Conservation (phyloP, 2,797 vertebrate species). For the Poliocrania exsul region DNA sequence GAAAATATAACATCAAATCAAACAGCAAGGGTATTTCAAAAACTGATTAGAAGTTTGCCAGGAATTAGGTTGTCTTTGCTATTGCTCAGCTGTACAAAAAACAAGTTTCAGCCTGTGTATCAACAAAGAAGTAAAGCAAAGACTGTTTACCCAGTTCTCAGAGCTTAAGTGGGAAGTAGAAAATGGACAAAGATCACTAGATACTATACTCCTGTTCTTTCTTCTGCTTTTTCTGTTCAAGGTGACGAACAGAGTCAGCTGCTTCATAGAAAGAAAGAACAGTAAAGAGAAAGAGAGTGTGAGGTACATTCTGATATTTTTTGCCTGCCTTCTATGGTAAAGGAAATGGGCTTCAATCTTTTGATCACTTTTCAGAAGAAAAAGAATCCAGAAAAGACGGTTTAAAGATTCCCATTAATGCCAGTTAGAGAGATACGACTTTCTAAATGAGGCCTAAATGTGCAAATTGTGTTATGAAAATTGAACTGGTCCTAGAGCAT, state of each 20-base stretch:
- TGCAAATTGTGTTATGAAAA: not conserved
- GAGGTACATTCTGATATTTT: not conserved
- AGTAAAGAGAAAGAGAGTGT: not conserved
- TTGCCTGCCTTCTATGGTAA: not conserved
- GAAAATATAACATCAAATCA: not conserved
- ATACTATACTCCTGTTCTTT: not conserved
- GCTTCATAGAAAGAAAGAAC: not conserved
- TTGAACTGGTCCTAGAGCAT: not conserved
- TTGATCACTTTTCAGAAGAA: not conserved
- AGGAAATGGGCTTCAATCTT: not conserved
- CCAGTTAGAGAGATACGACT: not conserved
- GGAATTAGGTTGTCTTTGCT: not conserved
- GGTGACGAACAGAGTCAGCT: not conserved
- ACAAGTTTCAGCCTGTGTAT: not conserved
- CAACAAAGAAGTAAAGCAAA: not conserved
- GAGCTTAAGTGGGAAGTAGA: not conserved
- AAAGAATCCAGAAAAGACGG: not conserved
- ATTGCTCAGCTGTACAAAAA: not conserved
- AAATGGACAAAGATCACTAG: conserved; percentile 7
- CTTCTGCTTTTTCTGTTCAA: not conserved
- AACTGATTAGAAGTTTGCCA: not conserved
- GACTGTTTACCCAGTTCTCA: not conserved
- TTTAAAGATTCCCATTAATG: not conserved
- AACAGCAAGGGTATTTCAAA: not conserved
- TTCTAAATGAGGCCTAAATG: not conserved